Percentiles rank a stretch among this genome's conserved stretches.
These are phyloP conservation scores for Pantelozetes paolii DNA, from an alignment of 2,888 invertebrate species.

Conservation along the genomic window DNA sequence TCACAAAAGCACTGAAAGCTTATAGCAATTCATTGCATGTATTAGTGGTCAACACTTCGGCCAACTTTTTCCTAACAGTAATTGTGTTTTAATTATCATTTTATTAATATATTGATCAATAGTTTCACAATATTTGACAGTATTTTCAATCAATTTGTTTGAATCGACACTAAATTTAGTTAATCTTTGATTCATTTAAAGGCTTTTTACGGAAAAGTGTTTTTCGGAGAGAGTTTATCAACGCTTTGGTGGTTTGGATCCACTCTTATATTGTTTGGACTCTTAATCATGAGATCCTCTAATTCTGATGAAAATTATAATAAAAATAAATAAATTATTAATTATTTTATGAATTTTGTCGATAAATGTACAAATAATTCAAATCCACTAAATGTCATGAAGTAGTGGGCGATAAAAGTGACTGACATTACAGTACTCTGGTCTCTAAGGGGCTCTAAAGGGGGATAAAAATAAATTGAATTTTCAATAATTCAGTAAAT, in stretches of 20 bases:
- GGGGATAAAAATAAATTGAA: too few species aligned
- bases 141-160: background rate
- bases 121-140: too few species aligned
- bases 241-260: slow-evolving; percentile 69
- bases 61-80: slow-evolving; percentile 56
- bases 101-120: background rate
- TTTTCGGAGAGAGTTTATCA: slow-evolving; percentile 68
- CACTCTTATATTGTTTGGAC: slow-evolving; percentile 64
- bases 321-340: background rate
- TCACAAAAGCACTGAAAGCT: slow-evolving; percentile 55
- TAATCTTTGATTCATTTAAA: slow-evolving; percentile 53
- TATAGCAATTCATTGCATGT: slow-evolving; percentile 55
- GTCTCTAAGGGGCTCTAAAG: too few species aligned
- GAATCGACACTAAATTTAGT: background rate
- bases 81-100: slow-evolving; percentile 50
- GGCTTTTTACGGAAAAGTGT: slow-evolving; percentile 66
- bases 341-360: background rate
- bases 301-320: background rate
- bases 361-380: too few species aligned
- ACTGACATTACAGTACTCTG: too few species aligned
- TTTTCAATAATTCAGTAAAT: too few species aligned
- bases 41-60: slow-evolving; percentile 55
- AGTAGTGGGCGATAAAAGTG: too few species aligned
- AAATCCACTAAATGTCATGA: too few species aligned
- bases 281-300: slow-evolving; percentile 59